These are phyloP conservation scores for Xestia ashworthii DNA, from an alignment of 2,888 invertebrate genomes.

Conservation along the genomic window DNA sequence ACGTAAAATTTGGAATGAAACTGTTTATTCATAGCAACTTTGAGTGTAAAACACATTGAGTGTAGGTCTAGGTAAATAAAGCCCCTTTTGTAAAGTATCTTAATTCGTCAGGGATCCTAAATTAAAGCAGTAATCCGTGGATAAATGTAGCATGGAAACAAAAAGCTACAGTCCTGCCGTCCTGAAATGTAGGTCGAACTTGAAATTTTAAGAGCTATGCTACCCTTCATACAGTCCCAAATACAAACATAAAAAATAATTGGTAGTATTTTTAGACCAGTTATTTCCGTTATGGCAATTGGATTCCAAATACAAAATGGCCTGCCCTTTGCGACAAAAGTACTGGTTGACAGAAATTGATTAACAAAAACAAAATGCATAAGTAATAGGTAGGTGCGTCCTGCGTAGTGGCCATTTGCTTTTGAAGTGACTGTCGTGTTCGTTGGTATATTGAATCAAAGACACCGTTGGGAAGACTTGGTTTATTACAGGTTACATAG, in stretches of 20 bases:
- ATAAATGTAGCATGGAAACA: background rate
- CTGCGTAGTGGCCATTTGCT: conserved; percentile 8
- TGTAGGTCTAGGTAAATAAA: background rate
- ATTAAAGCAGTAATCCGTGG: conserved; percentile 3
- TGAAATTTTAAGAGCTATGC: background rate
- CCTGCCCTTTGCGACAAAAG: conserved; percentile 14
- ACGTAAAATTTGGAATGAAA: conserved; percentile 4
- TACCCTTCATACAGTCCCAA: background rate
- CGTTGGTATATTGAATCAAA: too few species aligned
- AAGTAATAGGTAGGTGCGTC: background rate
- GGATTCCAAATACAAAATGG: conserved; percentile 12
- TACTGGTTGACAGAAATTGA: conserved; percentile 18
- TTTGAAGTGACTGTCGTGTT: too few species aligned
- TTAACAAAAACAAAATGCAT: conserved; percentile 34
- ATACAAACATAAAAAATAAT: conserved; percentile 6
- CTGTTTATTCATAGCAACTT: background rate
- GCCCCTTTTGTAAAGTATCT: background rate
- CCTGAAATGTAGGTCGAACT: background rate
- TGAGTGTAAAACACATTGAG: background rate
- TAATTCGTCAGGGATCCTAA: background rate
- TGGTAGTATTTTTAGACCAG: conserved; percentile 6
- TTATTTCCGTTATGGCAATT: conserved; percentile 16
- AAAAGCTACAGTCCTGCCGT: background rate
- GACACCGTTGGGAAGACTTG: too few species aligned
- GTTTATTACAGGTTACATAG: too few species aligned